Evolutionary conservation across 1,140 invertebrate species (phyloP).

Genomic region (Triops cancriformis): DNA sequence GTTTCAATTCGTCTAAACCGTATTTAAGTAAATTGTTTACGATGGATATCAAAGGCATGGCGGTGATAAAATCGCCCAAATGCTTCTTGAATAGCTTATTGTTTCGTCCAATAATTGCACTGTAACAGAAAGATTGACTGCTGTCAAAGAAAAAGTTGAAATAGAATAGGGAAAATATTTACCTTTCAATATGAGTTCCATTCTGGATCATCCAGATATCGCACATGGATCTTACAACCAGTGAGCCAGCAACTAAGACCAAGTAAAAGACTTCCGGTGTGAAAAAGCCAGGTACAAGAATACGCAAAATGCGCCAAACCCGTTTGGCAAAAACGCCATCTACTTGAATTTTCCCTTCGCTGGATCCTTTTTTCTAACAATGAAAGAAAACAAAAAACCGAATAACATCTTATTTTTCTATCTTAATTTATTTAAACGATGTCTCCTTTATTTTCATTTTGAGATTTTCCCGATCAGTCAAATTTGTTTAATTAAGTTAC

Average conservation of each 20-base stretch:
- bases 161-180: neutral
- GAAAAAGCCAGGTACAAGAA: conserved; percentile 71
- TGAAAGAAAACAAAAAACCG: neutral
- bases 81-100: conserved; percentile 61
- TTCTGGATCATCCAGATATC: conserved; percentile 96
- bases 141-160: neutral
- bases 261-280: conserved; percentile 68
- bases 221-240: conserved; percentile 81
- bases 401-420: no score
- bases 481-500: no score
- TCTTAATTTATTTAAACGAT: no score
- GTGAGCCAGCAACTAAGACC: conserved; percentile 64
- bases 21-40: conserved; percentile 31
- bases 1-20: conserved; percentile 84
- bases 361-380: conserved; percentile 37
- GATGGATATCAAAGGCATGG: conserved; percentile 63
- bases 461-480: no score
- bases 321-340: conserved; percentile 74
- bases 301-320: conserved; percentile 62
- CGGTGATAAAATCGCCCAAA: conserved; percentile 64
- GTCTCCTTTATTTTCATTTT: no score
- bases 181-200: conserved; percentile 87
- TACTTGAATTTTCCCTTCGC: conserved; percentile 66
- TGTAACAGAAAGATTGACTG: conserved; percentile 44
- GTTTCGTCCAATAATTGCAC: conserved; percentile 86